These are phyloP conservation scores for Pristionchus japonicus DNA, from an alignment of 2,888 invertebrate genomes.

Conservation along the genomic window DNA sequence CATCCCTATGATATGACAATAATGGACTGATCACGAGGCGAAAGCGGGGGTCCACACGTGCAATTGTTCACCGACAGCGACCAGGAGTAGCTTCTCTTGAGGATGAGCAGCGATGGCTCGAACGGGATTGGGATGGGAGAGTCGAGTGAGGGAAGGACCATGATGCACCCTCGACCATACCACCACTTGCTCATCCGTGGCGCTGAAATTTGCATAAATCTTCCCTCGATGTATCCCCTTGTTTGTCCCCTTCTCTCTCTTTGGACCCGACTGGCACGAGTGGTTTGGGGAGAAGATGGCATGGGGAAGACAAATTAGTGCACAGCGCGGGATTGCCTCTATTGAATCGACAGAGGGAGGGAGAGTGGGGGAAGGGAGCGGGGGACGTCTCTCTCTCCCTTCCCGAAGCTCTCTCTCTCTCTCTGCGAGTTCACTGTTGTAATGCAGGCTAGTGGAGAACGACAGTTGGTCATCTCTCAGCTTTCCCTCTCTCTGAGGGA, in stretches of 20 bases:
- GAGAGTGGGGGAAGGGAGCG: not conserved
- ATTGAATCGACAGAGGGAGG: not conserved
- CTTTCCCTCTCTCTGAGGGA: not conserved
- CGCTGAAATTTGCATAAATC: not conserved
- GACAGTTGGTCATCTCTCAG: constrained; percentile 34
- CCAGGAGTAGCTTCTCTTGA: constrained; percentile 2
- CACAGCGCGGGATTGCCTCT: not conserved
- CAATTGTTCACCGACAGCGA: not conserved
- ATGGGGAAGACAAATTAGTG: constrained; percentile 17
- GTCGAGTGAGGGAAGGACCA: constrained; percentile 31
- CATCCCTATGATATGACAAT: not conserved
- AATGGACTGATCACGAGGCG: not conserved
- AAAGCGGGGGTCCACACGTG: constrained; percentile 37
- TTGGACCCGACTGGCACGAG: not conserved
- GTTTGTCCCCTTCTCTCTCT: not conserved
- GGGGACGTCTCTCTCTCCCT: constrained; percentile 11
- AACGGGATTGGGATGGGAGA: constrained; percentile 23
- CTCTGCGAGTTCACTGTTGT: constrained; percentile 30
- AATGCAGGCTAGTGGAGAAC: constrained; percentile 40
- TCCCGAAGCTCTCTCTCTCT: not conserved
- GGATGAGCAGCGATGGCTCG: constrained; percentile 41
- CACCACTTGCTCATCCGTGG: constrained; percentile 8
- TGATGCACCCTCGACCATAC: constrained; percentile 41
- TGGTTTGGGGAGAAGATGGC: not conserved
- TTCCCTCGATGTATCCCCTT: not conserved